Evolutionary conservation across 2,113 vertebrate genomes (phyloP), one percentile per base, ranked within the genome.

Genomic region (Phylloscopus trochilus): DNA sequence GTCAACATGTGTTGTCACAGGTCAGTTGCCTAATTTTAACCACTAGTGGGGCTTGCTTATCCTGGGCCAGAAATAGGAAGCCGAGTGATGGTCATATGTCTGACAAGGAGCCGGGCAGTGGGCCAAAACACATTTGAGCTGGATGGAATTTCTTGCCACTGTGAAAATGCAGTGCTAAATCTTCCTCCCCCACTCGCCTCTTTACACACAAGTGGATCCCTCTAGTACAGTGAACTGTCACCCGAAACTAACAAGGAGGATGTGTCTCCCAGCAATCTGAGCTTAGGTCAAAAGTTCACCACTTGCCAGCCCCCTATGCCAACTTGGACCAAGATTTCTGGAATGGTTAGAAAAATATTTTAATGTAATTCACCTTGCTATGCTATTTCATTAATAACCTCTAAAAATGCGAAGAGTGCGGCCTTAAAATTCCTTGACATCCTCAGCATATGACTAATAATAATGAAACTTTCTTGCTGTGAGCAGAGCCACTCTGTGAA

Each of bases 71-170:
- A 99, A 99, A 99, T 99, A 99, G 98, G 98, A 97, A 97, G 96
- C 95, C 95, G 92, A 98, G 96, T 95, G 97, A 98, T 96, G 93
- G 98, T 98, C 98, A 98, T 98, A 94, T 98, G 98, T 97, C 98
- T 96, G 97, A 97, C 95, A 94, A 98, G 97, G 97, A 97, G 97
- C 97, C 44, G 87, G 98, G 98, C 98, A 95, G 87, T 3, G 2
- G 74, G 98, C 97, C 98, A 98, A 98, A 97, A 98, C 98, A 98
- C 97, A 98, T 98, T 98, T 97, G 97, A 98, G 98, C 96, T 91
- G 97, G 97, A 95, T 97, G 98, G 98, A 98, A 98, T 98, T 98
- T 98, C 98, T 98, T 98, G 97, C 97, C 97, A 96, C 97, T 97
- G 97, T 97, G 97, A 98, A 98, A 98, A 98, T 98, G 98, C 90